Evolutionary conservation across 2,113 vertebrate species (phyloP).

Genomic region (Machaerirhynchus nigripectus): DNA sequence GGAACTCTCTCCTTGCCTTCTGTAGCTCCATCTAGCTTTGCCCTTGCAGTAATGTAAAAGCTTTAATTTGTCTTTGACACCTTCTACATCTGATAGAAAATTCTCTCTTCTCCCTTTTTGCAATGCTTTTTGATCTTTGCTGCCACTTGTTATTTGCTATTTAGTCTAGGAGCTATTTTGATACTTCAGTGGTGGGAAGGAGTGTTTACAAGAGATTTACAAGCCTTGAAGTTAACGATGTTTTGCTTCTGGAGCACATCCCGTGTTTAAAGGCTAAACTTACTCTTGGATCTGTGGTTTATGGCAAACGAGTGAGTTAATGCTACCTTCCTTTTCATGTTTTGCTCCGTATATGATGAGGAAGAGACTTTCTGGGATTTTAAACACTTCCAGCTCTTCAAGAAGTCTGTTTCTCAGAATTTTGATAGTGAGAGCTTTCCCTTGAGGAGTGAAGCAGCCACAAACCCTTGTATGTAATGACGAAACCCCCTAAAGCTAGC

Average conservation of each 20-base stretch:
- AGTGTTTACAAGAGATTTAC: neutral
- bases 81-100: neutral
- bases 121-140: neutral
- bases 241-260: neutral
- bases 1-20: neutral
- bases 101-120: neutral
- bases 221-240: neutral
- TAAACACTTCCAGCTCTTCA: neutral
- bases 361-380: neutral
- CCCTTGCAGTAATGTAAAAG: neutral
- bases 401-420: neutral
- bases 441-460: neutral
- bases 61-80: neutral
- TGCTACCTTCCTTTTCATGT: neutral
- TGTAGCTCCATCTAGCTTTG: neutral
- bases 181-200: neutral
- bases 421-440: neutral
- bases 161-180: neutral
- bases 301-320: neutral
- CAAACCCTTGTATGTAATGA: neutral
- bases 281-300: neutral
- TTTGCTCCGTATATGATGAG: neutral
- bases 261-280: neutral
- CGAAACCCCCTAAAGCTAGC: neutral
- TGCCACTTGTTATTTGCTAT: neutral